phyloP scores from a whole-genome alignment of 2,888 invertebrate species.

The Catocala fraxini region DNA sequence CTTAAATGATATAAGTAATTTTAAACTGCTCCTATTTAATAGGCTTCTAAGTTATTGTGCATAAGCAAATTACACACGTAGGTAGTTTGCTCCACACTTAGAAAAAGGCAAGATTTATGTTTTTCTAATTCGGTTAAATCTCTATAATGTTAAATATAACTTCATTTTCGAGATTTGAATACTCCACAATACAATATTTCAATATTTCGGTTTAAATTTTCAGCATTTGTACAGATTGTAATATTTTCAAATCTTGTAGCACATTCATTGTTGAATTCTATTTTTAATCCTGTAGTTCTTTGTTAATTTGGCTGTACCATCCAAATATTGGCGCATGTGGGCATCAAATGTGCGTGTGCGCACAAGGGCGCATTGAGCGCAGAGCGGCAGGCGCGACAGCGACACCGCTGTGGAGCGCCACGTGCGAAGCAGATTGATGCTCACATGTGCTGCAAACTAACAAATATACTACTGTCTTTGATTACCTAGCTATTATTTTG shows the following conservation, averaged over 20 bases:
- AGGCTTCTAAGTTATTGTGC: no score
- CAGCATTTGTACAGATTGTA: no score
- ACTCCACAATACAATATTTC: no score
- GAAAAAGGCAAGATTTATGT: no score
- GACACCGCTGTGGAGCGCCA: slow-evolving; percentile 63
- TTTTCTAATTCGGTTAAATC: no score
- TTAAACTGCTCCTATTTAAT: no score
- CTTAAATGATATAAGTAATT: no score
- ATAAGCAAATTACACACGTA: no score
- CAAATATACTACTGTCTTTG: slow-evolving; percentile 50
- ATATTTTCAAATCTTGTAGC: neutral
- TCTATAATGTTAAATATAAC: no score
- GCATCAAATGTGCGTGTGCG: slow-evolving; percentile 68
- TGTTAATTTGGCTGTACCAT: slow-evolving; percentile 31
- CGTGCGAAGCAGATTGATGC: slow-evolving; percentile 75
- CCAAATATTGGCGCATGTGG: slow-evolving; percentile 67
- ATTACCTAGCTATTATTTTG: slow-evolving; percentile 39
- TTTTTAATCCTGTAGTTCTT: slow-evolving; percentile 15
- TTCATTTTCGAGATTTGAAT: no score
- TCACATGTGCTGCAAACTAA: slow-evolving; percentile 57
- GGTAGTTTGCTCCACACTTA: no score
- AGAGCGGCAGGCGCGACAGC: slow-evolving; percentile 51
- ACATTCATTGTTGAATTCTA: slow-evolving; percentile 3
- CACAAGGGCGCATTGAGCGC: slow-evolving; percentile 78
- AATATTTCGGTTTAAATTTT: no score